Conservation (phyloP, 1,140 invertebrate species). For the Drosophila elegans region DNA sequence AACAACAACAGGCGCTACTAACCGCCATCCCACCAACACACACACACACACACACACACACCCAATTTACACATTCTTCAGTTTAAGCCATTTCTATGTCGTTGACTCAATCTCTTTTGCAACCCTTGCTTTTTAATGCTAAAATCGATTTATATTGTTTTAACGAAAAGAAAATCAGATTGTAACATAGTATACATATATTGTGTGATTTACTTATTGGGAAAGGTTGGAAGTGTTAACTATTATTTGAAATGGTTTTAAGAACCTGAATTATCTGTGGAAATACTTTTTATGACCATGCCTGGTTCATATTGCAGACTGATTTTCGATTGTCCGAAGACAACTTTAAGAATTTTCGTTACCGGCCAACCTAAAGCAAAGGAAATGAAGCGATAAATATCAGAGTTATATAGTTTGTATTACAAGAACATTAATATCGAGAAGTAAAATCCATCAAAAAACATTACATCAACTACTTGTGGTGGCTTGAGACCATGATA, state of each 20-base stretch:
- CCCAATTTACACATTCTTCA: slow-evolving; percentile 35
- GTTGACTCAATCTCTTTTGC: slow-evolving; percentile 17
- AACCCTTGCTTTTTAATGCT: slow-evolving; percentile 26
- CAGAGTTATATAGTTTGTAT: too few relatives aligned
- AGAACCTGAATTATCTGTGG: too few relatives aligned
- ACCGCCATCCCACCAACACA: slow-evolving; percentile 23
- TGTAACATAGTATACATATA: slow-evolving; percentile 13
- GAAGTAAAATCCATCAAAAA: too few relatives aligned
- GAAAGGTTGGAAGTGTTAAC: too few relatives aligned
- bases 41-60: too few relatives aligned
- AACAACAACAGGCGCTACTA: slow-evolving; percentile 74
- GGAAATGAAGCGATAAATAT: too few relatives aligned
- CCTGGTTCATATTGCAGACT: too few relatives aligned
- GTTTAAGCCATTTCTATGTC: slow-evolving; percentile 11
- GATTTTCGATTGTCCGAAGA: background rate
- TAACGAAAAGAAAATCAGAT: slow-evolving; percentile 18
- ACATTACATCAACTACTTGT: background rate
- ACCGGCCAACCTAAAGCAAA: too few relatives aligned
- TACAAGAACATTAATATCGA: too few relatives aligned
- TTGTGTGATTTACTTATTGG: slow-evolving; percentile 3
- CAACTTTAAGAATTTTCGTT: too few relatives aligned
- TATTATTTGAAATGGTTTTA: background rate
- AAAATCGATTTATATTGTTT: slow-evolving; percentile 49
- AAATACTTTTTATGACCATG: too few relatives aligned
- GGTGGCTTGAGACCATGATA: background rate